Evolutionary conservation across 2,113 vertebrate species (phyloP).

Genomic region (Gavialis gangeticus): DNA sequence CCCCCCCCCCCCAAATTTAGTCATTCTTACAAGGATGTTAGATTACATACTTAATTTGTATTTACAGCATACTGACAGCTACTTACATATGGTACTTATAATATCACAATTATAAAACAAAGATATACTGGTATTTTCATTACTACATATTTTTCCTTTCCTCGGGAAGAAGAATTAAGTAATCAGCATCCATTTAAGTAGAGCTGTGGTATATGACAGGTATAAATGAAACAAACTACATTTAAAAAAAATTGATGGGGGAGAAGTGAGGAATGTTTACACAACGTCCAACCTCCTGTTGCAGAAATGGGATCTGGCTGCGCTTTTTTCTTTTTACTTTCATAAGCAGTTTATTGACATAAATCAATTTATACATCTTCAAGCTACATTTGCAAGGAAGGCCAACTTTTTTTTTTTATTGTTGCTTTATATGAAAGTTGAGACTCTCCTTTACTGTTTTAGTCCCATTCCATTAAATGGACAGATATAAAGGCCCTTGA

Average conservation of each 20-base stretch:
- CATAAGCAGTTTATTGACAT: not conserved
- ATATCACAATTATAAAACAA: accelerated
- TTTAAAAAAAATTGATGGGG: not conserved
- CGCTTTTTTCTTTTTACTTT: not conserved
- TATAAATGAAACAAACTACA: not conserved
- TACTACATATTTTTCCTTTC: accelerated
- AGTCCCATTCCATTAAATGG: not conserved
- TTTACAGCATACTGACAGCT: not conserved
- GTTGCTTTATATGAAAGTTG: not conserved
- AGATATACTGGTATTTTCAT: not conserved
- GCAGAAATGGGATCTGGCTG: not conserved
- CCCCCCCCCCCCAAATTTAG: no score
- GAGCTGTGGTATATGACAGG: not conserved
- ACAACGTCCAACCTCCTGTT: not conserved
- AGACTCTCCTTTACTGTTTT: not conserved
- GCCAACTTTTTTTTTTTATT: not conserved
- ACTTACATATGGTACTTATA: not conserved
- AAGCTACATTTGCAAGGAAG: not conserved
- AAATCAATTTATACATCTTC: not conserved
- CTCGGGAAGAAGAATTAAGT: not conserved
- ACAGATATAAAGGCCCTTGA: not conserved
- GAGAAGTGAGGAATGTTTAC: not conserved
- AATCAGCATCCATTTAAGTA: not conserved
- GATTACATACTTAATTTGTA: not conserved
- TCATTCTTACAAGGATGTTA: not conserved